Conservation (phyloP, 2,113 vertebrate genomes). For the Pimephales promelas region DNA sequence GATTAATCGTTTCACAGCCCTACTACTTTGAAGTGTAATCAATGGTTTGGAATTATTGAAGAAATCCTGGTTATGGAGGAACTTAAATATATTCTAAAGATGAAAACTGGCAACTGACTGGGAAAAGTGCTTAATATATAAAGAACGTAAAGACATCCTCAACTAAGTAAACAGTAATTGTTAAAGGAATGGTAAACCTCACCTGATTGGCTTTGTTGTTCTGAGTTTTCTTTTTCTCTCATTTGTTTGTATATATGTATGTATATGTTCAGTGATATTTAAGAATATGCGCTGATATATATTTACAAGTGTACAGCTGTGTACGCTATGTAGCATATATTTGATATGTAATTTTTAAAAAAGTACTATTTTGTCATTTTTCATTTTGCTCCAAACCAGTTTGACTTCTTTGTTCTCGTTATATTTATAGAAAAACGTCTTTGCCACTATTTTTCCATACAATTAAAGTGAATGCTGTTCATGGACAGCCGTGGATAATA, state of each 20-base stretch:
- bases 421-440: background rate
- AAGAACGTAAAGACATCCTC: background rate
- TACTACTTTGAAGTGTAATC: background rate
- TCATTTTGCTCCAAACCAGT: background rate
- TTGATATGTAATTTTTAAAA: too few relatives aligned
- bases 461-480: background rate
- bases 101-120: background rate
- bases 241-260: background rate
- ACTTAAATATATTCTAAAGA: background rate
- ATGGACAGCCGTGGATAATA: background rate
- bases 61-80: background rate
- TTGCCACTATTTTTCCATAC: background rate
- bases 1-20: too few relatives aligned
- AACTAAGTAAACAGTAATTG: background rate
- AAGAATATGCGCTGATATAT: too few relatives aligned
- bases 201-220: background rate
- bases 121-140: background rate
- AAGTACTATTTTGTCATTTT: background rate
- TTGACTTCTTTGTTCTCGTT: background rate
- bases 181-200: background rate
- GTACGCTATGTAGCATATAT: too few relatives aligned
- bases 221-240: background rate
- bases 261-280: background rate
- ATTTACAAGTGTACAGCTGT: too few relatives aligned
- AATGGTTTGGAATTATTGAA: background rate